phyloP scores from a whole-genome alignment of 2,797 vertebrate species.

The Petrocephalus schoutedeni region DNA sequence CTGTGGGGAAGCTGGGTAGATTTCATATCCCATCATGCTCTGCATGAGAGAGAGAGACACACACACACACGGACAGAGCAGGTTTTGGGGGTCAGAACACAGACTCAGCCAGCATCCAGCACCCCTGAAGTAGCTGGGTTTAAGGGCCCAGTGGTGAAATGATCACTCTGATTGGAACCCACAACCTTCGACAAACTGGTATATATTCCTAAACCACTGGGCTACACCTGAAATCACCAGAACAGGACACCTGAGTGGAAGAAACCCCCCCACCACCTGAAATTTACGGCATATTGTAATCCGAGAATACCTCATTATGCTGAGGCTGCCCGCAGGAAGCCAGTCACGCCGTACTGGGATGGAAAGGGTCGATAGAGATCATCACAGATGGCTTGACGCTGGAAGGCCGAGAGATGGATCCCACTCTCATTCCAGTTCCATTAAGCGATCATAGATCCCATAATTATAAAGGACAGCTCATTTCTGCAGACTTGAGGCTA shows the following conservation, averaged over 20 bases:
- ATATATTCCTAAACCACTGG: neutral
- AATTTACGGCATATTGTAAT: neutral
- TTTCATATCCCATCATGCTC: neutral
- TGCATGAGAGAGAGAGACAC: neutral
- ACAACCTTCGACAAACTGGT: neutral
- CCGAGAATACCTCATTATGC: constrained; percentile 31
- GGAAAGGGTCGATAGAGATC: constrained; percentile 29
- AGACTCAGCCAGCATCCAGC: neutral
- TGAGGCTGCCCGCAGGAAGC: constrained; percentile 31
- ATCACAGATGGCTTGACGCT: constrained; percentile 28
- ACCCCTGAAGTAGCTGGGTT: neutral
- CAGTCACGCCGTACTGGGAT: constrained; percentile 36
- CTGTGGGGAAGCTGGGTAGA: neutral
- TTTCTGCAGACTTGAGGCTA: neutral
- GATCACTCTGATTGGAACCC: neutral
- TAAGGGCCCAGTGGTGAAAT: neutral
- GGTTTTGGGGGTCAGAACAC: neutral
- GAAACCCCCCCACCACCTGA: neutral
- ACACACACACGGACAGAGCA: neutral
- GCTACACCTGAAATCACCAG: neutral
- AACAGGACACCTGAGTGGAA: neutral
- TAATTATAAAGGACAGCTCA: neutral
- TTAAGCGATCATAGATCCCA: constrained; percentile 22
- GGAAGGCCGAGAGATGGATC: constrained; percentile 15
- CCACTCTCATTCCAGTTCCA: constrained; percentile 19